A percentile compares a stretch with the other conserved stretches of the same genome.
These are phyloP conservation scores for Ophthalmolycus amberensis DNA, from an alignment of 2,113 vertebrate genomes.

Conservation along the genomic window DNA sequence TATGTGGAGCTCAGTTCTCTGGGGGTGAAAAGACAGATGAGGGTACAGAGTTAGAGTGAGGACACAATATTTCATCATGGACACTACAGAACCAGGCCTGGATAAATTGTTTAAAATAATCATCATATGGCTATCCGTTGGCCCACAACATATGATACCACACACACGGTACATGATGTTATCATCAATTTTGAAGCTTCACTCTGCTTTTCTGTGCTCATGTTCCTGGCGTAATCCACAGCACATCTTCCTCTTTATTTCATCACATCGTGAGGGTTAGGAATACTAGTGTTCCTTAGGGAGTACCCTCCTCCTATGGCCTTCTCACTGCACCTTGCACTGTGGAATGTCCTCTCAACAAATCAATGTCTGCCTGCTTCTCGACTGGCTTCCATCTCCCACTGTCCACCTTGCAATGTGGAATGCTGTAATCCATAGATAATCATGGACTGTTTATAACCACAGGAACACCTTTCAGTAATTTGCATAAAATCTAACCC, in stretches of 20 bases:
- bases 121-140: constrained; percentile 51
- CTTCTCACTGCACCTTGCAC: constrained; percentile 74
- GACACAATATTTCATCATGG: constrained; percentile 77
- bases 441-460: constrained; percentile 46
- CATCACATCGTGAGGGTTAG: constrained; percentile 8
- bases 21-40: constrained; percentile 80
- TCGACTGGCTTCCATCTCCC: constrained; percentile 52
- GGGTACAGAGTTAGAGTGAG: constrained; percentile 61
- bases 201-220: not conserved
- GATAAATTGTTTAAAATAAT: constrained; percentile 78
- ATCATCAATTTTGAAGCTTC: constrained; percentile 49
- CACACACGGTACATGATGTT: constrained; percentile 46
- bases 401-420: constrained; percentile 72
- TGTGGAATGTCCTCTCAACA: constrained; percentile 74
- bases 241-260: constrained; percentile 18
- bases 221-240: constrained; percentile 8
- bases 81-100: constrained; percentile 77
- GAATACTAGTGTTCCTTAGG: constrained; percentile 40
- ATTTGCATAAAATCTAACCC: constrained; percentile 41
- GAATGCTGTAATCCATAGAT: constrained; percentile 74
- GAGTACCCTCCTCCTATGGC: constrained; percentile 36
- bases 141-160: constrained; percentile 55
- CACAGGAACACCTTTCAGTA: constrained; percentile 52
- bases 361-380: constrained; percentile 57
- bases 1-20: constrained; percentile 75